A percentile compares a stretch with the other conserved stretches of the same genome.
Evolutionary conservation across 2,797 vertebrate genomes (phyloP).

Genomic region (Rhadinocentrus ornatus): DNA sequence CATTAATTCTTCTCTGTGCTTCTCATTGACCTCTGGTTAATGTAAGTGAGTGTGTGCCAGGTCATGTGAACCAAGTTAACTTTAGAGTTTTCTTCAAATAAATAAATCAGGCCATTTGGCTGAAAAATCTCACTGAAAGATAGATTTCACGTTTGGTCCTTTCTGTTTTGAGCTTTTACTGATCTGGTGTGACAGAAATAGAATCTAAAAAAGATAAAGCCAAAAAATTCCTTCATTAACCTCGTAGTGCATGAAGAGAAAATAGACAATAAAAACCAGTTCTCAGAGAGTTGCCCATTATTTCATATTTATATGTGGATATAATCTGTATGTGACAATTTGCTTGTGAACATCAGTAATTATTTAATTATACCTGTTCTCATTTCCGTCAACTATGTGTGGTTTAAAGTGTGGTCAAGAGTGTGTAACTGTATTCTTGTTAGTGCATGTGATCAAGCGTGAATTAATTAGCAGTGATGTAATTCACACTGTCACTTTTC

Average conservation of each 20-base stretch:
- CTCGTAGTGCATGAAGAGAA: not conserved
- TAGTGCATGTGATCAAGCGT: constrained; percentile 74
- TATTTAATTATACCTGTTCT: not conserved
- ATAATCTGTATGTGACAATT: not conserved
- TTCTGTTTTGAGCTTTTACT: not conserved
- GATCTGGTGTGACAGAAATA: not conserved
- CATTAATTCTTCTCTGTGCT: not conserved
- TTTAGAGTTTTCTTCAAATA: not conserved
- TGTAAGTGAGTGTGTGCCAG: not conserved
- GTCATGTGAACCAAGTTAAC: not conserved
- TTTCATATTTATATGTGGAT: not conserved
- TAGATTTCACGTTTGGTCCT: not conserved
- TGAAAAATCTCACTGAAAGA: too few species aligned
- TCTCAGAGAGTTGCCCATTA: not conserved
- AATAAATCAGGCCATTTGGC: not conserved
- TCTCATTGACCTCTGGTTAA: too few species aligned
- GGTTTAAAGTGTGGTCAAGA: constrained; percentile 29
- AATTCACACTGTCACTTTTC: constrained; percentile 76
- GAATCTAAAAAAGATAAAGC: not conserved
- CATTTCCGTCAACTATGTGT: constrained; percentile 3
- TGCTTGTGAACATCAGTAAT: not conserved
- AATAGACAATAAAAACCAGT: constrained; percentile 1
- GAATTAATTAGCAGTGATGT: constrained; percentile 78
- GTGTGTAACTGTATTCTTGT: constrained; percentile 58
- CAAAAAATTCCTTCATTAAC: constrained; percentile 4